These are phyloP conservation scores for Limnodromus scolopaceus DNA, from an alignment of 2,797 vertebrate genomes.

Conservation along the genomic window DNA sequence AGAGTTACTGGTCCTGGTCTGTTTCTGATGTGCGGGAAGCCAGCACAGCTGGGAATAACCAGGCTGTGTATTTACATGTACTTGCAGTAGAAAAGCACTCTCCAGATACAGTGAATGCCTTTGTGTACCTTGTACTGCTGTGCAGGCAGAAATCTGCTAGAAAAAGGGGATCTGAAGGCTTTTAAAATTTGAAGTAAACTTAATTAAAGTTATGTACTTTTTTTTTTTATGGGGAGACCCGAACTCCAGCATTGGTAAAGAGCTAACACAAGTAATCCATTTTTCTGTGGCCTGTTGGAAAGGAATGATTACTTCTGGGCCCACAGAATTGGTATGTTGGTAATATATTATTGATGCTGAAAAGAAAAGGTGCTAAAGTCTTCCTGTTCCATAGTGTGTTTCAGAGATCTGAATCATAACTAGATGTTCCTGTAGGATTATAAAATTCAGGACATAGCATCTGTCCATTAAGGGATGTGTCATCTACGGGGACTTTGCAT, in stretches of 20 bases:
- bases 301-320: background rate
- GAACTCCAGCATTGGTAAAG: background rate
- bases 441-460: background rate
- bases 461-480: background rate
- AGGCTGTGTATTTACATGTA: background rate
- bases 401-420: background rate
- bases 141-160: background rate
- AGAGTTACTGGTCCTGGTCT: background rate
- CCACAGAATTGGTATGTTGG: background rate
- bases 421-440: background rate
- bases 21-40: background rate
- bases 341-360: background rate
- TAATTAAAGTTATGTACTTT: background rate
- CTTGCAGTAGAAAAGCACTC: background rate
- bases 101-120: accelerated
- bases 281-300: background rate
- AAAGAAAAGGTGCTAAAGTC: background rate
- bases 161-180: background rate
- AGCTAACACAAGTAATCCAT: background rate
- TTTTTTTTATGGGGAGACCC: background rate
- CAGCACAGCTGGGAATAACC: background rate
- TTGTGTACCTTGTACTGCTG: background rate
- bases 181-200: background rate
- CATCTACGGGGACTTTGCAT: background rate
- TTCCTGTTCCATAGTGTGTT: background rate